Evolutionary conservation across 53 echinoderm and acorn worm species (phyloP), one percentile per base, ranked within the genome.

Genomic region (Echinarachnius parma): DNA sequence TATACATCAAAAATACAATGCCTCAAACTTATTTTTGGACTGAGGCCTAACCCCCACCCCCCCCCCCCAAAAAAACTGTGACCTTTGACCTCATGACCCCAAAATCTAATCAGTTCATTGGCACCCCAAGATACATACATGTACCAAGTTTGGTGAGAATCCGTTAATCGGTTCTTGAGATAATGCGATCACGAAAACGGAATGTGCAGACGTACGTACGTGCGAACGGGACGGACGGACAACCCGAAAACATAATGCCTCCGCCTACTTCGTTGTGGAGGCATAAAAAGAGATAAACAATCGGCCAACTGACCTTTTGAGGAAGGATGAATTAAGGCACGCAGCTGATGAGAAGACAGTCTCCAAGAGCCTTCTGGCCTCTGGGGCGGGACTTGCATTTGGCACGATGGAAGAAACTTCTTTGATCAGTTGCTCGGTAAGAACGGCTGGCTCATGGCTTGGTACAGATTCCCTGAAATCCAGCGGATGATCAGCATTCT

Each of bases 311-410:
- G 48, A 96, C 96, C 28, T 56, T 64, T 78, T 84, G 8, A 96
- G 72, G 68, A 96, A 89, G 23, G 95, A 91, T 20, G 87, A 69
- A 50, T 96, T 96, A 13, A 96, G 74, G 54, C 96, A 96, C 1
- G 87, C 75, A 3, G 87, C 82, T 16, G 96, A 96, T 11, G 87
- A 84, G 65, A 96, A 96, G 23, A 82, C 61, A n/a, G 61, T 67
- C 48, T 87, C 78, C 1, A 87, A 57, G 48, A 76, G 59, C 37
- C 58, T 81, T 32, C 62, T 79, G 28, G 81, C 64, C 15, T 80
- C 80, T 18, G 68, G 80, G 0, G 84, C 31, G 0, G 88, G 75
- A 33, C 39, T 26, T 26, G 45, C 50, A 14, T 56, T 46, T 16
- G 50, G n/a, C 3, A 71, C 55, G 0, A 64, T 44, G 14, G 53